These are phyloP conservation scores for Caenorhabditis sp. DNA, from an alignment of 2,888 invertebrate species.

Conservation along the genomic window DNA sequence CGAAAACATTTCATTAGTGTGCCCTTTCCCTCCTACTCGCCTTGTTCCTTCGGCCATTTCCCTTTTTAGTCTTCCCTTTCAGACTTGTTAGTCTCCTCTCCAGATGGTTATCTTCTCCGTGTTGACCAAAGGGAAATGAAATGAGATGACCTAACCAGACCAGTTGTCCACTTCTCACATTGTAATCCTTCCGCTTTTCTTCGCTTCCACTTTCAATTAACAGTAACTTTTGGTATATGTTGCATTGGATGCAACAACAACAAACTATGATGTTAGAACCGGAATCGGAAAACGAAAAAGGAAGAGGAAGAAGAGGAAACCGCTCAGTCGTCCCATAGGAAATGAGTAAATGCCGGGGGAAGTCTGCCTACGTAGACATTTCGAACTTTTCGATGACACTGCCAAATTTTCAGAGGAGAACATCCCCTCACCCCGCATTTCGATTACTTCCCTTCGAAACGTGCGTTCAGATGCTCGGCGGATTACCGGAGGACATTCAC, in stretches of 20 bases:
- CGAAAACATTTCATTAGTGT: neutral
- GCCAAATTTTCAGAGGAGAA: too few relatives aligned
- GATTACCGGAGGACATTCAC: too few relatives aligned
- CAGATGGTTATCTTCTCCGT: constrained; percentile 31
- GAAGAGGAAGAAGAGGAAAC: constrained; percentile 1
- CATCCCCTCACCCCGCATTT: too few relatives aligned
- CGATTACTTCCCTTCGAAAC: too few relatives aligned
- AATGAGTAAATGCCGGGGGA: neutral
- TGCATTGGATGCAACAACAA: constrained; percentile 21
- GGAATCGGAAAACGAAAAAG: neutral
- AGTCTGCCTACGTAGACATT: neutral
- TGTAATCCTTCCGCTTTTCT: constrained; percentile 56
- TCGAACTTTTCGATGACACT: too few relatives aligned
- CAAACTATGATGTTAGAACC: constrained; percentile 14
- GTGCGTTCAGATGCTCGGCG: too few relatives aligned
- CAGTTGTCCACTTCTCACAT: constrained; percentile 66
- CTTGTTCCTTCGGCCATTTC: too few relatives aligned
- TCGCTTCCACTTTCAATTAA: constrained; percentile 59
- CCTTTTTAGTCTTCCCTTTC: too few relatives aligned
- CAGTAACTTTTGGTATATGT: constrained; percentile 38
- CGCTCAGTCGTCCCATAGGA: neutral
- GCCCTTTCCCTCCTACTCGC: neutral
- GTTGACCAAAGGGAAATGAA: constrained; percentile 39
- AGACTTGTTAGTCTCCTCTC: constrained; percentile 18
- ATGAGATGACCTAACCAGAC: constrained; percentile 67